Evolutionary conservation across 2,888 invertebrate genomes (phyloP).

Genomic region (Callyntrura guangdongensis): DNA sequence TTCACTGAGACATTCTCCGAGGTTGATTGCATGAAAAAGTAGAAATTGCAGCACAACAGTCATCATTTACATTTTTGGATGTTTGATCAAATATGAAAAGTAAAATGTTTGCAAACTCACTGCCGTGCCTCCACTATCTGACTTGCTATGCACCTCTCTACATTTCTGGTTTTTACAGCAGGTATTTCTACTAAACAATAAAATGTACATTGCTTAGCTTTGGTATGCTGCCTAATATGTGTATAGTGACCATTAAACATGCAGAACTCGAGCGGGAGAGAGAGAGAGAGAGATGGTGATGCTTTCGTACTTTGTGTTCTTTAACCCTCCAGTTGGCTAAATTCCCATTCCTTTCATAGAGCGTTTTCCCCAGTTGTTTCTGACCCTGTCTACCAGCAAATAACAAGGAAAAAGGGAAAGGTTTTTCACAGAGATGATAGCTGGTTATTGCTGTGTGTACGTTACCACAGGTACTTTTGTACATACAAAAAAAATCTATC

Average conservation of each 20-base stretch:
- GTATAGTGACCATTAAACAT: conserved; percentile 24
- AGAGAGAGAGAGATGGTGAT: not conserved
- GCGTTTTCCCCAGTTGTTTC: not conserved
- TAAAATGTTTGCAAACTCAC: not conserved
- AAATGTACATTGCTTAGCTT: not conserved
- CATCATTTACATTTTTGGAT: conserved; percentile 58
- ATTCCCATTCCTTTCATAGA: conserved; percentile 61
- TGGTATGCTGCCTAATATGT: not conserved
- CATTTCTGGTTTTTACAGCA: not conserved
- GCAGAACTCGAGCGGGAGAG: not conserved
- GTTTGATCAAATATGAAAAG: conserved; percentile 27
- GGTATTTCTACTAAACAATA: not conserved
- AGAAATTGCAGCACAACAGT: conserved; percentile 58
- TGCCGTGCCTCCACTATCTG: not conserved
- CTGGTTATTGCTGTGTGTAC: not conserved
- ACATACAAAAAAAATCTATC: not conserved
- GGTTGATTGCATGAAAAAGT: conserved; percentile 57
- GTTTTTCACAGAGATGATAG: conserved; percentile 3
- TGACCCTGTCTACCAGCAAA: not conserved
- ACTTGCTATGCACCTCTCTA: not conserved
- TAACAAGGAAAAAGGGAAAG: conserved; percentile 30
- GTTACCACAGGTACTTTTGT: not conserved
- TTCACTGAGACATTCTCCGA: conserved; percentile 61
- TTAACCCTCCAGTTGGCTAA: conserved; percentile 65
- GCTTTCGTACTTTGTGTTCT: conserved; percentile 28